phyloP scores from a whole-genome alignment of 1,140 invertebrate species.

The Pteromalus puparum region DNA sequence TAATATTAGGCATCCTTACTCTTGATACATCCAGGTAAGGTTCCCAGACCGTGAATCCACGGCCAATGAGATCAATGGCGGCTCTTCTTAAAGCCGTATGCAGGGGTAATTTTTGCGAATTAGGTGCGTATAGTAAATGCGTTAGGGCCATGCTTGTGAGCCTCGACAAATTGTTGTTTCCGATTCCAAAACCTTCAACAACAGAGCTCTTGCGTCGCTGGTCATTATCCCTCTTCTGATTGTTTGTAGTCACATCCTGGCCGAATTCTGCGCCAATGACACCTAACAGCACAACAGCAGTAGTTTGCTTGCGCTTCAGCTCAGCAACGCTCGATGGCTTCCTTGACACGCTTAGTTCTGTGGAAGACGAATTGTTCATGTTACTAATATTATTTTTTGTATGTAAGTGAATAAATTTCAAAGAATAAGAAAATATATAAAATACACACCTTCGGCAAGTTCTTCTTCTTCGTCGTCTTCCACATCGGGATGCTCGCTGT shows the following conservation, averaged over 20 bases:
- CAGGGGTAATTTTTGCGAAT: slow-evolving; percentile 86
- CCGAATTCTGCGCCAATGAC: slow-evolving; percentile 99
- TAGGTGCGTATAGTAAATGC: slow-evolving; percentile 93
- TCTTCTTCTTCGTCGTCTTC: slow-evolving; percentile 92
- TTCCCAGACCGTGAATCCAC: slow-evolving; percentile 99
- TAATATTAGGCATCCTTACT: slow-evolving; percentile 55
- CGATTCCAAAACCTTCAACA: slow-evolving; percentile 93
- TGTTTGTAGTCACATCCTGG: slow-evolving; percentile 87
- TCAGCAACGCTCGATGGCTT: slow-evolving; percentile 91
- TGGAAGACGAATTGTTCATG: slow-evolving; percentile 40
- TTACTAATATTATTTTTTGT: neutral
- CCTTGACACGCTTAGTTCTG: slow-evolving; percentile 78
- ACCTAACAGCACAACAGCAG: slow-evolving; percentile 96
- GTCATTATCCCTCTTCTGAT: slow-evolving; percentile 78
- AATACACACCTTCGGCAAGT: slow-evolving; percentile 71
- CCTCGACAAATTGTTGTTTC: slow-evolving; percentile 93
- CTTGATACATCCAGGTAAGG: slow-evolving; percentile 98
- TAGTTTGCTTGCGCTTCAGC: slow-evolving; percentile 95
- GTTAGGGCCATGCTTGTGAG: slow-evolving; percentile 95
- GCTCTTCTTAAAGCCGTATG: slow-evolving; percentile 94
- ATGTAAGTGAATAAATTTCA: neutral
- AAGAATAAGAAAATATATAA: neutral
- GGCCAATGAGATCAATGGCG: slow-evolving; percentile 96
- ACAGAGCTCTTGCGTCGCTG: slow-evolving; percentile 86
- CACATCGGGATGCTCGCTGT: slow-evolving; percentile 78